Evolutionary conservation across 2,888 invertebrate species (phyloP), one percentile per base, ranked within the genome.

Genomic region (Lithophane socia): DNA sequence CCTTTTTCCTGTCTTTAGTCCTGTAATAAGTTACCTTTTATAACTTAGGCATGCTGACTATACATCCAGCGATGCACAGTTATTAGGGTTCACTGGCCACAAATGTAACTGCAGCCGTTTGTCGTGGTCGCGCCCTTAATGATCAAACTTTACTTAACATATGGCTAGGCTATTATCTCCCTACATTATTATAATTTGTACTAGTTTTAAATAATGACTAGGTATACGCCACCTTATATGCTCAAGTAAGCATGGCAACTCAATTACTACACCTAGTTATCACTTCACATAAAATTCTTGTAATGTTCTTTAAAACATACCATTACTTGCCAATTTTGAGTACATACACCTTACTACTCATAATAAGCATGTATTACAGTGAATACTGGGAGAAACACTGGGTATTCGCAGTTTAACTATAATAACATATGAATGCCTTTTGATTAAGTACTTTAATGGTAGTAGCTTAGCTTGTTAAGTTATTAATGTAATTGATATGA

Each of bases 201-300:
- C 64, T 44, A 18, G 47, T 52, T 73, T 58, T 13, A 80, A 65
- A 73, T 73, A 73, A 80, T 47, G 16, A 44, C 44, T 58, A 44
- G 16, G n/a, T 42, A 60, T 71, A 63, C 9, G 24, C 44, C 47
- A 56, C 61, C 65, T 69, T 60, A 77, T 13, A 68, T 67, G 21
- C 29, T 82, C 24, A 71, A 67, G 54, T 77, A 47, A 29, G 47
- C 54, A 65, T 54, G 54, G n/a, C 58, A 83, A 72, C 68, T 83
- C 13, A 60, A 54, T 72, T 49, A 54, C 54, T 44, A 16, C n/a
- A 81, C 21, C 56, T 66, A 47, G 24, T 76, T 70, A 77, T 70
- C 44, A 80, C 49, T 67, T 13, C 24, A 52, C 69, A 70, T 76
- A 61, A 54, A 70, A 61, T 56, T 61, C 0, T 24, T 49, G 47